A percentile compares a stretch with the other conserved stretches of the same genome.
Conservation (phyloP, 2,888 invertebrate species). For the Globia sparganii region DNA sequence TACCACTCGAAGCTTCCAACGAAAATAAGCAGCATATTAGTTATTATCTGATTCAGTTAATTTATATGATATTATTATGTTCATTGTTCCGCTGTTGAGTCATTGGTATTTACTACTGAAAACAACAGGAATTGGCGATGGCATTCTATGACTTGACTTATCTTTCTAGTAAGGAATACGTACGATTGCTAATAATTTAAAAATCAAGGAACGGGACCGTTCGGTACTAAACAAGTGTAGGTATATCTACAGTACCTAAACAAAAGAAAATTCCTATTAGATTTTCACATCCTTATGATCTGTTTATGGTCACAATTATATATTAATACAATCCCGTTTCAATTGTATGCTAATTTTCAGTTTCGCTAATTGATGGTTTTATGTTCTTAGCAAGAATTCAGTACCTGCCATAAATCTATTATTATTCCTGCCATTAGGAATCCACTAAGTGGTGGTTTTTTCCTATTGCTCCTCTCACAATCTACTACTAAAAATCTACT, state of each 20-base stretch:
- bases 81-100: slow-evolving; percentile 28
- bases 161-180: neutral
- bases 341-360: slow-evolving; percentile 18
- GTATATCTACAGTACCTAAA: neutral
- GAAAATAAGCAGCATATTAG: neutral
- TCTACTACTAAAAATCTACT: neutral
- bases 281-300: neutral
- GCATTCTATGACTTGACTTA: slow-evolving; percentile 6
- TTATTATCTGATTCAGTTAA: neutral
- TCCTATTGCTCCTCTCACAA: too few species aligned
- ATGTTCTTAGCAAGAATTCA: neutral
- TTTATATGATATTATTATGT: neutral
- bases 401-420: neutral
- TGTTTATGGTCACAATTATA: neutral
- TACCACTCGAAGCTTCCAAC: neutral
- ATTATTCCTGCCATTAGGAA: neutral
- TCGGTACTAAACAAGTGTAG: neutral
- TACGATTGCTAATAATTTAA: neutral
- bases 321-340: slow-evolving; percentile 6
- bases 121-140: neutral
- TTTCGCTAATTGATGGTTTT: neutral
- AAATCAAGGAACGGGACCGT: neutral
- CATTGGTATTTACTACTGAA: neutral
- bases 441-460: neutral
- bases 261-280: neutral